These are phyloP conservation scores for Archaeoteleia sp. DNA, from an alignment of 2,888 invertebrate genomes.

Conservation along the genomic window DNA sequence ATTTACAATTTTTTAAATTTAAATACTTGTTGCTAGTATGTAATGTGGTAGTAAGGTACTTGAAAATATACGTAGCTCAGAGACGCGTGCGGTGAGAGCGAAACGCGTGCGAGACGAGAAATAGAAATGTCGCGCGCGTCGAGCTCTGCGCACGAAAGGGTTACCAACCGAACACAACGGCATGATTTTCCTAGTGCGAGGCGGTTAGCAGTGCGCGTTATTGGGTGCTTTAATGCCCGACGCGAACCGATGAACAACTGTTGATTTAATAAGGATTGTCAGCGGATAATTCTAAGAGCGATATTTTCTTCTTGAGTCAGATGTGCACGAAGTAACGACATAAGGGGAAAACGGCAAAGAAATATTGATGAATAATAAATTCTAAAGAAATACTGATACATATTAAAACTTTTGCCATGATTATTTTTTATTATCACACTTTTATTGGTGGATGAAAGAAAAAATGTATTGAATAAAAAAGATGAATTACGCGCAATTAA, in stretches of 20 bases:
- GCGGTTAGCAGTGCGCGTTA: not conserved
- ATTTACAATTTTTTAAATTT: constrained; percentile 53
- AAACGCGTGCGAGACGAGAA: constrained; percentile 40
- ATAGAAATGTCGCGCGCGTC: constrained; percentile 32
- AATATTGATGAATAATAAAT: constrained; percentile 36
- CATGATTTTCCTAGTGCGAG: constrained; percentile 45
- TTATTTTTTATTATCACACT: constrained; percentile 43
- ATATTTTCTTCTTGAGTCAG: constrained; percentile 49
- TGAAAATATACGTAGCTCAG: constrained; percentile 28
- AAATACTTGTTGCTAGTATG: constrained; percentile 54
- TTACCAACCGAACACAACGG: constrained; percentile 42
- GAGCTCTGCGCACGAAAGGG: constrained; percentile 47
- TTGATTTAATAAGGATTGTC: constrained; percentile 46
- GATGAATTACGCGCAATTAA: constrained; percentile 43
- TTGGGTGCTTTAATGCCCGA: not conserved
- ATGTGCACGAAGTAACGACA: constrained; percentile 22
- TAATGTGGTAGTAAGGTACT: constrained; percentile 51
- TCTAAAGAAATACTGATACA: constrained; percentile 45
- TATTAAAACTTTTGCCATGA: constrained; percentile 26
- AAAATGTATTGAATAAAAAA: constrained; percentile 7
- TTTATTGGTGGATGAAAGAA: constrained; percentile 24
- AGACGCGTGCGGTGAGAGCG: constrained; percentile 6
- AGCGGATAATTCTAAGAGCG: constrained; percentile 36
- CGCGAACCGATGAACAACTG: constrained; percentile 21
- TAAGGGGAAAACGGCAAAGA: constrained; percentile 5